Base-by-base conservation (phyloP, 2,797 vertebrate species). In the Menidia menidia region DNA sequence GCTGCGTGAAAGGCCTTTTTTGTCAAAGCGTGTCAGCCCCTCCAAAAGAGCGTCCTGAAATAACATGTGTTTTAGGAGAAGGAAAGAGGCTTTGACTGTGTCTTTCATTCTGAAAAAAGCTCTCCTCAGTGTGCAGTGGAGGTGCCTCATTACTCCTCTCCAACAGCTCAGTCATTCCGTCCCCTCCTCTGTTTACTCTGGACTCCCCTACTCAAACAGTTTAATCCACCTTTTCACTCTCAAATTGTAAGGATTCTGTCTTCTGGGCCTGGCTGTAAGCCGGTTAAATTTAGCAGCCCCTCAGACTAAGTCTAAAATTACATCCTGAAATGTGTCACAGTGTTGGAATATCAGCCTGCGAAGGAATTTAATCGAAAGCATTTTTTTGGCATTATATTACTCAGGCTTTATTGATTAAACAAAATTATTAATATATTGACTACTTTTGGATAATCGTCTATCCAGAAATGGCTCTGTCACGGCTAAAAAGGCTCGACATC, bases 181-280 rank as follows among this genome's bases (percentile, higher is more conserved):
- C 64, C 78, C 78, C 69, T 74, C 71, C 71, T 79, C 64, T 89
- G 80, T 91, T 92, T 84, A 74, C 80, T 75, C 82, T 75, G 66
- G 45, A 51, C 51, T 67, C 52, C 53, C 64, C 53, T 73, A 61
- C 64, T 67, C 72, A 77, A 68, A 71, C 59, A 72, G 59, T 45
- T 58, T 68, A 71, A 73, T 78, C 39, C 63, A 75, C 43, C 66
- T 76, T 85, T 81, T 78, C 63, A 66, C 74, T 55, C 56, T 77
- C 30, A 62, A 71, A 10, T 4, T 30, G 31, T 33, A 60, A 47
- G 15, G 45, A 33, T 35, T 68, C 30, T 14, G 50, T 52, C 25
- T 4, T 59, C 39, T 52, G 19, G 4, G 41, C 39, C 45, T 31
- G 15, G 44, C n/a, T 45, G 35, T 65, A 16, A 43, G 0, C 0